Evolutionary conservation across 1,140 invertebrate genomes (phyloP), one percentile per base, ranked within the genome.

Genomic region (Megalopta genalis): DNA sequence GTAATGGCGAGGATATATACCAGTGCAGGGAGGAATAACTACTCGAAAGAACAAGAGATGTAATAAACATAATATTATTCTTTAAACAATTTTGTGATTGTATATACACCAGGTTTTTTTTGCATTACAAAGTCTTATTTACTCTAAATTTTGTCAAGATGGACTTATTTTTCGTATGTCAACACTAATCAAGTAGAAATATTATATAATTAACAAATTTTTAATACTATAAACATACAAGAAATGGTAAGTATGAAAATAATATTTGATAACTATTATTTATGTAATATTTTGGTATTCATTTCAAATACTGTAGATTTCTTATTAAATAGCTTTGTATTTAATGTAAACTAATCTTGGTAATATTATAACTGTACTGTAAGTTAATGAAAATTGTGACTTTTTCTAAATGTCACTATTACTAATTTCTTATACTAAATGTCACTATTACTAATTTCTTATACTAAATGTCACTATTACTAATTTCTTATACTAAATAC

Each of bases 1-100:
- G 87, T 14, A 57, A 25, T 0, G 80, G 63, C 5, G 59, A 85
- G 23, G 67, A 69, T 14, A 32, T 81, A 14, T 80, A 74, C 42
- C 60, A 60, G 42, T 80, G 83, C 42, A 80, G 42, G 68, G 63
- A 86, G 23, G 70, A 88, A 21, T 88, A 64, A 62, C 14, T 54
- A 64, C 12, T 27, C 21, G 10, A 25, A 12, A 46, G 12, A 2
- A 18, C 16, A 76, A 54, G 21, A 63, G 8, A 5, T 67, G 14
- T 66, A 32, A n/a, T 76, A 21, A 52, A 39, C 57, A 57, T 57
- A 76, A 60, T 5, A 74, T 23, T 63, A 59, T 62, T 84, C 54
- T 64, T 27, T 5, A 59, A 25, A 84, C 8, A 8, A 32, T 64
- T 32, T 68, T 66, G 82, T 70, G 74, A 63, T 63, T 77, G 74